These are phyloP conservation scores for Scaeva pyrastri DNA, from an alignment of 2,888 invertebrate species.

Conservation along the genomic window DNA sequence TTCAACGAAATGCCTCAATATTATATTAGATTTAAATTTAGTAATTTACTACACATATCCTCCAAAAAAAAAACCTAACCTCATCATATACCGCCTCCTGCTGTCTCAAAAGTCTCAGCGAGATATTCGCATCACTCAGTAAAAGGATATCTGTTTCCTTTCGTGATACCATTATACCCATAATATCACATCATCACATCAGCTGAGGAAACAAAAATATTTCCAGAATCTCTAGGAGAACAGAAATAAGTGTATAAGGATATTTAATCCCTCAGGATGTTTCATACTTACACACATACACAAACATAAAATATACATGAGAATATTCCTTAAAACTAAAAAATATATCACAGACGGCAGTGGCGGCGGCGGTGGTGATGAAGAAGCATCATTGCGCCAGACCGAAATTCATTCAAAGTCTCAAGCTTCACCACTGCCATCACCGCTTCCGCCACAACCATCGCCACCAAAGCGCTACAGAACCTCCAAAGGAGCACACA, in stretches of 20 bases:
- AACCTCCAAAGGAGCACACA: slow-evolving; percentile 29
- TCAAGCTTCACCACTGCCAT: slow-evolving; percentile 41
- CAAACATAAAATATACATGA: too few relatives aligned
- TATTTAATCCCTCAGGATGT: slow-evolving; percentile 72
- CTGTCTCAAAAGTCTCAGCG: slow-evolving; percentile 20
- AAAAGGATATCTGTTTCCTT: slow-evolving; percentile 74
- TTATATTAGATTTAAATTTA: slow-evolving; percentile 74
- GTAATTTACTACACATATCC: slow-evolving; percentile 68
- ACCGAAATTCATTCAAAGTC: slow-evolving; percentile 72
- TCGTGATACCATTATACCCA: slow-evolving; percentile 71
- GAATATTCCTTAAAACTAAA: slow-evolving; percentile 52
- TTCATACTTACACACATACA: neutral
- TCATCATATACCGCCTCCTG: slow-evolving; percentile 8
- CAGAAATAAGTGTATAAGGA: slow-evolving; percentile 67
- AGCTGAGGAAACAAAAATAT: slow-evolving; percentile 18
- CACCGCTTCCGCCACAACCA: slow-evolving; percentile 6
- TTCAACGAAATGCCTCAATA: slow-evolving; percentile 55
- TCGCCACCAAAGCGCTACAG: neutral
- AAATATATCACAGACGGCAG: slow-evolving; percentile 69
- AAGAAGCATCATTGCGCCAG: slow-evolving; percentile 50
- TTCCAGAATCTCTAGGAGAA: slow-evolving; percentile 25
- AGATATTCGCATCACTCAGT: slow-evolving; percentile 72
- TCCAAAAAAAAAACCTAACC: slow-evolving; percentile 37
- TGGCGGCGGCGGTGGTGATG: too few relatives aligned
- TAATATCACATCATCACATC: slow-evolving; percentile 70